Percentiles rank a stretch among this genome's conserved stretches.
phyloP scores from a whole-genome alignment of 2,797 vertebrate genomes.

The Fistularia tabacaria region DNA sequence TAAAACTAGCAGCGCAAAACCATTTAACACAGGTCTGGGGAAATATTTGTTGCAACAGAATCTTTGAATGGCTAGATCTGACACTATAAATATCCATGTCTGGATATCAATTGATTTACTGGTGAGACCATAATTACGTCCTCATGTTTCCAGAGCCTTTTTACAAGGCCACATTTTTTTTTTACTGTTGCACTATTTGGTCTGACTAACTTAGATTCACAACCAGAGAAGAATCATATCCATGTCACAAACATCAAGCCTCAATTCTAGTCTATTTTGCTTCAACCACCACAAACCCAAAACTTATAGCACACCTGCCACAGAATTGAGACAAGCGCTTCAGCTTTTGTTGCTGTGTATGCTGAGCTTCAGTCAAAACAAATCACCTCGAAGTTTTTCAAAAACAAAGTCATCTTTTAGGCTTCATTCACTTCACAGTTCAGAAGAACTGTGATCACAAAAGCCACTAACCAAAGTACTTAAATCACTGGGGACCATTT shows the following conservation, averaged over 20 bases:
- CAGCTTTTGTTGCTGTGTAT: conserved; percentile 37
- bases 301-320: neutral
- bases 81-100: neutral
- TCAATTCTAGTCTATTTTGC: too few species aligned
- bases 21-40: too few species aligned
- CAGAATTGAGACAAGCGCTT: conserved; percentile 16
- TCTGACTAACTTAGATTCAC: neutral
- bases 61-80: conserved; percentile 1
- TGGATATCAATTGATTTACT: neutral
- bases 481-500: conserved; percentile 24
- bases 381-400: conserved; percentile 40
- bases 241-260: too few species aligned
- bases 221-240: conserved; percentile 14
- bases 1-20: too few species aligned
- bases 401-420: conserved; percentile 29
- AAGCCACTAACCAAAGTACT: conserved; percentile 21
- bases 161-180: neutral
- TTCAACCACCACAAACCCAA: too few species aligned
- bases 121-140: neutral
- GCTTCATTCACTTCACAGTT: conserved; percentile 34
- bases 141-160: neutral
- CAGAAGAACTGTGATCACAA: conserved; percentile 37
- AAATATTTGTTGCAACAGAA: too few species aligned
- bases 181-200: neutral
- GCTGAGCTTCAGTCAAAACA: conserved; percentile 30